Percentiles rank a stretch among this genome's conserved stretches.
Conservation (phyloP, 1,140 invertebrate species). For the Rhizoglyphus robini region DNA sequence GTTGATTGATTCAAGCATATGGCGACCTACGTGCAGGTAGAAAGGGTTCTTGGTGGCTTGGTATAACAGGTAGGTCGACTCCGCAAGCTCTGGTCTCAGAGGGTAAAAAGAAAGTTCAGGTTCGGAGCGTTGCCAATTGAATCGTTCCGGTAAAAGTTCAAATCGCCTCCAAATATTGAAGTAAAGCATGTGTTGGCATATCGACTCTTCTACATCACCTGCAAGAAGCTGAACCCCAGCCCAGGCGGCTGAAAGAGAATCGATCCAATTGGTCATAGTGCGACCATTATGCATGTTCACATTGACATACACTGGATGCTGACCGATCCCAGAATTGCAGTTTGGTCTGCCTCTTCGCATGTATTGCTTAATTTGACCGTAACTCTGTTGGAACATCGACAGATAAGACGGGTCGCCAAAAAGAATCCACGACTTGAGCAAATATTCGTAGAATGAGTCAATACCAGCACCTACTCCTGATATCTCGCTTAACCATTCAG, state of each 20-base stretch:
- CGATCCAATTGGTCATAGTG: conserved; percentile 50
- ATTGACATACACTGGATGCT: conserved; percentile 54
- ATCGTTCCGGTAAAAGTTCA: conserved; percentile 50
- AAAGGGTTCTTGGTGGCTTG: conserved; percentile 55
- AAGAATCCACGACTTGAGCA: conserved; percentile 48
- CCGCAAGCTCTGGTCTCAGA: conserved; percentile 49
- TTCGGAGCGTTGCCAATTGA: conserved; percentile 48
- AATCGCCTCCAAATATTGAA: conserved; percentile 52
- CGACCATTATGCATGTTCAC: conserved; percentile 53
- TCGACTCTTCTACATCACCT: conserved; percentile 56
- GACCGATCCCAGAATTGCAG: conserved; percentile 46
- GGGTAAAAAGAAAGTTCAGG: conserved; percentile 54
- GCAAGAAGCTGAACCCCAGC: conserved; percentile 47
- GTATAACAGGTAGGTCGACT: conserved; percentile 55
- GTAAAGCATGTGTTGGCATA: conserved; percentile 52
- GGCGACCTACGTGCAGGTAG: conserved; percentile 52
- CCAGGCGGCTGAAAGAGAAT: conserved; percentile 51
- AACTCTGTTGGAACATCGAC: conserved; percentile 47
- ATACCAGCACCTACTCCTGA: conserved; percentile 52
- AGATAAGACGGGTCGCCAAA: conserved; percentile 48
- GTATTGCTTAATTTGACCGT: conserved; percentile 45
- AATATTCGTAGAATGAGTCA: conserved; percentile 56
- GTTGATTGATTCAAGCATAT: conserved; percentile 49
- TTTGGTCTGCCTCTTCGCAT: conserved; percentile 46
- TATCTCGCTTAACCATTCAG: conserved; percentile 46